Evolutionary conservation across 1,140 invertebrate species (phyloP), one percentile per base, ranked within the genome.

Genomic region (Apis florea): DNA sequence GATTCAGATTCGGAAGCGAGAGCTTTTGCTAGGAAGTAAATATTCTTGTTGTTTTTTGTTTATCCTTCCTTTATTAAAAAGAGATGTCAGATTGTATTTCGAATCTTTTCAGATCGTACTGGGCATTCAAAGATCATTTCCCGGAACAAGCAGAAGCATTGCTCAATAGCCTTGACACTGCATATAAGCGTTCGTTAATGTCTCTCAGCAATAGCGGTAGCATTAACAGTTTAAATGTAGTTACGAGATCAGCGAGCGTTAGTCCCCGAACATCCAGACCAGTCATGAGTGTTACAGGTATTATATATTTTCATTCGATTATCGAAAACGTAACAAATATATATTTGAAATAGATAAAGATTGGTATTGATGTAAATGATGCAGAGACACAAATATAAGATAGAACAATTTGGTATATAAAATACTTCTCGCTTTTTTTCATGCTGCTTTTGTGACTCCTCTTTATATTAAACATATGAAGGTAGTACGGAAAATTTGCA

Each of bases 1-100:
- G 99, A 99, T 95, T 98, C 98, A 0, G 98, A 99, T 93, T 94
- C 96, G 24, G 97, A 98, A 83, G 98, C 98, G 10, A 94, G 98
- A 89, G 95, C 95, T 2, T 94, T 95, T 88, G 96, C 96, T 0
- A 94, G 97, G 88, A 96, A 95, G 96, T 97, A 89, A 93, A 93
- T 92, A 58, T 58, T 2, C 8, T 75, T 82, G 83, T 61, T 12
- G 10, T n/a, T 12, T 54, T 58, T 40, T 24, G 4, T 67, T 17
- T 2, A 12, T 40, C 10, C 11, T 17, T 3, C 6, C 6, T 47
- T 31, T 1, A 1, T 47, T 47, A 24, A 40, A 10, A 1, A 10
- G 9, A 9, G 13, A 49, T 58, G 3, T 21, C n/a, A 24, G 17
- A 13, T 21, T 49, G 12, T 15, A n/a, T 70, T 53, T 67, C 49